Percentiles rank a stretch among this genome's conserved stretches.
These are phyloP conservation scores for Listrodromus nycthemerus DNA, from an alignment of 2,888 invertebrate species.

Conservation along the genomic window DNA sequence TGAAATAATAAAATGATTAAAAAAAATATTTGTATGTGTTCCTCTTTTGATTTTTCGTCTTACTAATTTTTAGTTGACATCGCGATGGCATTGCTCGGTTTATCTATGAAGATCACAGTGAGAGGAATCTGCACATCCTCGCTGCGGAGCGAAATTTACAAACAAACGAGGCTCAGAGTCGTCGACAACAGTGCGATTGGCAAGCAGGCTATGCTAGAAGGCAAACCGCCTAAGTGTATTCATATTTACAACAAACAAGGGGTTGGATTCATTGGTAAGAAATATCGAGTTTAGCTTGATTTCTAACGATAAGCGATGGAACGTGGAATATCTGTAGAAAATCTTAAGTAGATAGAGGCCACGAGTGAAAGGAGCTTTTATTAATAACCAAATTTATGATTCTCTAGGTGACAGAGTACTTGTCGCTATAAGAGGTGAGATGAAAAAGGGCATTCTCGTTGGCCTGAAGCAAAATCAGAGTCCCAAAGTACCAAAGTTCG, in stretches of 20 bases:
- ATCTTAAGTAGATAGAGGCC: neutral
- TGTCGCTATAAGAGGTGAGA: slow-evolving; percentile 97
- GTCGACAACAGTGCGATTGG: slow-evolving; percentile 99
- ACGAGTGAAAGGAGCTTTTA: neutral
- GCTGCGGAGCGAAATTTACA: slow-evolving; percentile 88
- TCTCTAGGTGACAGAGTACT: slow-evolving; percentile 93
- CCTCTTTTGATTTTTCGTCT: neutral
- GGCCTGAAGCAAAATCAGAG: slow-evolving; percentile 94
- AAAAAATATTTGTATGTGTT: neutral
- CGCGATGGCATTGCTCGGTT: slow-evolving; percentile 47
- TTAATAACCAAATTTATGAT: slow-evolving; percentile 6
- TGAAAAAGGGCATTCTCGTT: slow-evolving; percentile 96
- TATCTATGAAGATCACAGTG: slow-evolving; percentile 35
- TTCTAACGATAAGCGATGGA: neutral
- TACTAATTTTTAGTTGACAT: neutral
- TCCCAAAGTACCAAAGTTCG: slow-evolving; percentile 94
- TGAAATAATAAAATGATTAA: neutral
- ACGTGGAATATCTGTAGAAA: neutral
- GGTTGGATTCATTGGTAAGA: slow-evolving; percentile 87
- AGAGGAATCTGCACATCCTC: slow-evolving; percentile 87
- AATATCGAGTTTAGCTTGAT: neutral
- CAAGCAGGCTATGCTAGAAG: slow-evolving; percentile 96
- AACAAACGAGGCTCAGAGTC: slow-evolving; percentile 92
- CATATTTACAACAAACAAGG: slow-evolving; percentile 95
- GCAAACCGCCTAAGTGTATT: slow-evolving; percentile 96